Evolutionary conservation across 2,113 vertebrate species (phyloP), one percentile per base, ranked within the genome.

Genomic region (Epinephelus lanceolatus): DNA sequence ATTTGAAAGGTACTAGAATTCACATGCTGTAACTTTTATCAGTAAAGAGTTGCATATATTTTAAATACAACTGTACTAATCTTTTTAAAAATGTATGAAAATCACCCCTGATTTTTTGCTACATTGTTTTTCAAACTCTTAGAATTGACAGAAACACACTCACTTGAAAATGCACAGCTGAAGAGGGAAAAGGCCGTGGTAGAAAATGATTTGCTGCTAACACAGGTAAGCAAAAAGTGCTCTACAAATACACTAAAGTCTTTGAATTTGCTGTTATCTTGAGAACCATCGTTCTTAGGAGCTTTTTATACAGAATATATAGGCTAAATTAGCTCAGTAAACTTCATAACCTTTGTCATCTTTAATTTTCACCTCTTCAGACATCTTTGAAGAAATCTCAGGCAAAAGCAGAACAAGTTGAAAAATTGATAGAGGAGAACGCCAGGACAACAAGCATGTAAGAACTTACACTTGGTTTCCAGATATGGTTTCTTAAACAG

Each of bases 141-240:
- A 99, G 97, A 97, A 61, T 91, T 95, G 71, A 92, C 95, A 47
- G 89, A 94, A 87, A 95, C 94, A 67, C 96, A 96, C 75, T 92
- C 74, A 0, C 93, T 96, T 68, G 96, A 98, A 84, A 96, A 96
- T 84, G 95, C 91, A 57, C 95, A 95, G 69, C 89, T 99, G 76
- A 96, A 93, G 88, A 95, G 86, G 63, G 97, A 97, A 86, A 99
- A 97, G 87, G 95, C 95, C 30, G 83, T 83, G 18, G 89, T 99
- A 40, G 97, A 98, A 88, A 97, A 96, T 13, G 91, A 97, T 71
- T 88, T 98, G 33, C 96, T 96, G 81, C 93, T 95, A 88, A 94
- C 96, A 37, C 96, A 96, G 95, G 98, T 99, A 93, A 94, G 68
- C 19, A 57, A 66, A 72, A 18, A 23, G 19, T 57, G 3, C 13